A percentile compares a stretch with the other conserved stretches of the same genome.
Evolutionary conservation across 2,113 vertebrate species (phyloP).

Genomic region (Dendropsophus ebraccatus): DNA sequence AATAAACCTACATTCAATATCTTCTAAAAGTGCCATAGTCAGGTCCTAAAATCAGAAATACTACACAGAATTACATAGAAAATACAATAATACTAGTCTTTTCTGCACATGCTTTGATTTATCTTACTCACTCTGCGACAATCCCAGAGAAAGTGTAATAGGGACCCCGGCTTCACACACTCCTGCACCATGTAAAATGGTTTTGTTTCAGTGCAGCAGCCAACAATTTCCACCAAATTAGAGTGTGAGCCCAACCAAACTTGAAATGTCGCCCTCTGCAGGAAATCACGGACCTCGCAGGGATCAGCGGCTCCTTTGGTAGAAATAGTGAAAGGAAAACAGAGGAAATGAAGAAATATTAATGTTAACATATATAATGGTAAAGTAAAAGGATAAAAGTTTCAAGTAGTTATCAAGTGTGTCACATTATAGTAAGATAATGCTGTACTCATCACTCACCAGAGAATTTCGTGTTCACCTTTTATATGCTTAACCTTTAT

Average conservation of each 20-base stretch:
- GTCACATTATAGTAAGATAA: too few relatives aligned
- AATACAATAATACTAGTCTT: neutral
- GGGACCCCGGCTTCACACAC: conserved; percentile 67
- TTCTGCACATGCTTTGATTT: conserved; percentile 32
- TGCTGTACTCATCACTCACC: too few relatives aligned
- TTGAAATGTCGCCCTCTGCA: conserved; percentile 72
- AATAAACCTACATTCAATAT: neutral
- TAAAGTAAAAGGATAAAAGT: too few relatives aligned
- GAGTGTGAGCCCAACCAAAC: conserved; percentile 69
- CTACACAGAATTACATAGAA: neutral
- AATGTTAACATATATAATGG: neutral
- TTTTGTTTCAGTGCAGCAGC: conserved; percentile 70
- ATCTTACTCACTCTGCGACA: conserved; percentile 74
- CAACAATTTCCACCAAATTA: conserved; percentile 72
- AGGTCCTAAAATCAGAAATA: too few relatives aligned
- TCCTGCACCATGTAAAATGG: conserved; percentile 76
- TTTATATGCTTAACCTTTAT: too few relatives aligned
- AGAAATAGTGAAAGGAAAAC: neutral
- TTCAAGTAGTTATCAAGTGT: too few relatives aligned
- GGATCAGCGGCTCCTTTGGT: conserved; percentile 62
- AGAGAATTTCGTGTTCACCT: too few relatives aligned
- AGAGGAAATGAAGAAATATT: neutral
- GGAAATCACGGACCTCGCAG: conserved; percentile 69
- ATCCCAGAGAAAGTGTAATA: conserved; percentile 76
- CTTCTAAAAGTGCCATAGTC: neutral